These are phyloP conservation scores for Fregata magnificens DNA, from an alignment of 2,113 vertebrate species.

Conservation along the genomic window DNA sequence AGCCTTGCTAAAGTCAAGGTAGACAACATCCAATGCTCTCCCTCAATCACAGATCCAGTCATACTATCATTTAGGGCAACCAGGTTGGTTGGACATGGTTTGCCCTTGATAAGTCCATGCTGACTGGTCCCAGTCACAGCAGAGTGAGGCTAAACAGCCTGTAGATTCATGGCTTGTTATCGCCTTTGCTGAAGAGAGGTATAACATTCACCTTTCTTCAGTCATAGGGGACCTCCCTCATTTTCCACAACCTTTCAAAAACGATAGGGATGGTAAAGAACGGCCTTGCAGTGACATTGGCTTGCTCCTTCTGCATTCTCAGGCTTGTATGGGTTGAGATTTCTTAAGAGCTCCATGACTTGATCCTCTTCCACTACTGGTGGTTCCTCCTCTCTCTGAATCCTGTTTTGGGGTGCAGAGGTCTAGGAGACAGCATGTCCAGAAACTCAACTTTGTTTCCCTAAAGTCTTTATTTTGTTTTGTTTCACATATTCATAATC, in stretches of 20 bases:
- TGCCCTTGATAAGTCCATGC: not conserved
- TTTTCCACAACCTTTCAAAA: not conserved
- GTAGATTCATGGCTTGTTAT: not conserved
- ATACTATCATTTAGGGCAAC: not conserved
- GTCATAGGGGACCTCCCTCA: not conserved
- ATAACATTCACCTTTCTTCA: not conserved
- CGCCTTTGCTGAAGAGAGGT: not conserved
- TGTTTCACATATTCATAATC: not conserved
- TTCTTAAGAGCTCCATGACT: not conserved
- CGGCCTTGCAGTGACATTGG: accelerated
- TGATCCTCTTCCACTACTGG: not conserved
- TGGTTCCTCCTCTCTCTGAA: not conserved
- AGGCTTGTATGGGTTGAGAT: not conserved
- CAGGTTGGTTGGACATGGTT: not conserved
- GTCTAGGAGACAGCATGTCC: not conserved
- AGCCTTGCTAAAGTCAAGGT: not conserved
- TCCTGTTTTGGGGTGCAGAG: not conserved
- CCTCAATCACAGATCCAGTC: not conserved
- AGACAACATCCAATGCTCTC: not conserved
- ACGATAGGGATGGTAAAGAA: not conserved
- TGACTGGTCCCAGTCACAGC: not conserved
- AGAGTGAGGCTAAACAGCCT: not conserved
- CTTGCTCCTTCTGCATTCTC: not conserved
- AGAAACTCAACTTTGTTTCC: not conserved
- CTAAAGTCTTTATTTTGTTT: not conserved